A percentile compares a stretch with the other conserved stretches of the same genome.
Conservation (phyloP, 1,140 invertebrate species). For the Choristoneura fumiferana region DNA sequence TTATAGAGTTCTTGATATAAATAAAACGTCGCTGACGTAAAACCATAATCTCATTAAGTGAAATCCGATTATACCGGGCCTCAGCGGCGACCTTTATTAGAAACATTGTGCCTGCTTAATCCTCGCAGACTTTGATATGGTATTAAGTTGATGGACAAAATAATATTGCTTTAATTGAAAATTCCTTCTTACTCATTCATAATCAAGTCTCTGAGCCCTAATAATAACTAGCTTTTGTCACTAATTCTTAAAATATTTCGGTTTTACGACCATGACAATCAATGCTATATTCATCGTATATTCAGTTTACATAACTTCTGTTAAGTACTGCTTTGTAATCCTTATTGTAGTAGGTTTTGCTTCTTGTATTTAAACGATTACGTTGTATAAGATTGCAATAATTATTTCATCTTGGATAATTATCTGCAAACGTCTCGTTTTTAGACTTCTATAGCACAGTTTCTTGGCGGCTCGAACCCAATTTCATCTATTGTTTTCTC, state of each 20-base stretch:
- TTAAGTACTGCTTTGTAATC: too few species aligned
- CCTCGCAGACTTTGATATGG: constrained; percentile 8
- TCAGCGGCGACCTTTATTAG: constrained; percentile 10
- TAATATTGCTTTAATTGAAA: neutral
- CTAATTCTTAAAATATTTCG: too few species aligned
- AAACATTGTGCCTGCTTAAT: constrained; percentile 9
- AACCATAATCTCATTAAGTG: constrained; percentile 48
- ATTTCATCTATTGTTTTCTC: constrained; percentile 13
- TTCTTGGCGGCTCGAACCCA: constrained; percentile 1
- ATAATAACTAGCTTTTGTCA: too few species aligned
- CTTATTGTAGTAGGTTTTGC: too few species aligned
- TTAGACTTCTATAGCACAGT: neutral
- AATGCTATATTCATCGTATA: too few species aligned
- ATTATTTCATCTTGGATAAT: constrained; percentile 10
- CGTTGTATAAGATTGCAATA: neutral
- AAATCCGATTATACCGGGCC: constrained; percentile 48
- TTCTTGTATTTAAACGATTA: neutral
- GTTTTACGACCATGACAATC: too few species aligned
- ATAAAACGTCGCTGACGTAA: constrained; percentile 21
- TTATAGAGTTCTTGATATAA: neutral
- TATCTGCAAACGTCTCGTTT: neutral
- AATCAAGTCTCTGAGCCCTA: too few species aligned
- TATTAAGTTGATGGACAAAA: neutral
- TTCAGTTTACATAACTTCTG: too few species aligned
- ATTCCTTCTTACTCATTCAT: neutral